These are phyloP conservation scores for Cepphus grylle DNA, from an alignment of 2,113 vertebrate genomes.

Conservation along the genomic window DNA sequence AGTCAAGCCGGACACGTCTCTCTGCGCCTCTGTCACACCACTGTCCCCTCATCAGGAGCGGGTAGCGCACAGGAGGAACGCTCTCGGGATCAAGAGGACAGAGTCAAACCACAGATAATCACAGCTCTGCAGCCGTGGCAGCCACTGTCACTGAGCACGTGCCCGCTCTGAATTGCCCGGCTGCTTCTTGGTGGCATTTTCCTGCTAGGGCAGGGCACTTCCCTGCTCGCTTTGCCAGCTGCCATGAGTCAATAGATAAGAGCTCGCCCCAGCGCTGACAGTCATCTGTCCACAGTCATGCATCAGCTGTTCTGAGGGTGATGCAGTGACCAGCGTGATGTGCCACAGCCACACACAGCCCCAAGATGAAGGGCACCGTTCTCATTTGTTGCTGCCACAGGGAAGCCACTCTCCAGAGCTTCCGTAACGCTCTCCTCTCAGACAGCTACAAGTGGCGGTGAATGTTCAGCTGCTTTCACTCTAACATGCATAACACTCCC, in stretches of 20 bases:
- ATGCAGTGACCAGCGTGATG: neutral
- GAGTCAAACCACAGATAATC: neutral
- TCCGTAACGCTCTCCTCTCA: neutral
- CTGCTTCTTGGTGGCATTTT: neutral
- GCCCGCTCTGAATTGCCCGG: fast-evolving
- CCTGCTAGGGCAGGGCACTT: neutral
- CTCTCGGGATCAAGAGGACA: neutral
- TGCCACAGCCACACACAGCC: neutral
- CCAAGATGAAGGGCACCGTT: neutral
- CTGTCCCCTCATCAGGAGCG: neutral
- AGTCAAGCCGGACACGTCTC: neutral
- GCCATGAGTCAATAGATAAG: neutral
- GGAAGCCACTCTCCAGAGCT: neutral
- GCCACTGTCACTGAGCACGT: neutral
- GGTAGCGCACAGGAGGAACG: neutral
- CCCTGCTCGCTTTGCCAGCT: neutral
- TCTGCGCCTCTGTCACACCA: neutral
- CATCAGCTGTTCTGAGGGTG: neutral
- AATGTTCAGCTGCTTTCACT: neutral
- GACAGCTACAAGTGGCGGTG: neutral
- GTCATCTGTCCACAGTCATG: fast-evolving
- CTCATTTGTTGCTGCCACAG: neutral
- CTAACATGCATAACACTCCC: fast-evolving
- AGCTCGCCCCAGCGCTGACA: neutral
- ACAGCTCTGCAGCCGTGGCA: neutral